These are phyloP conservation scores for Lutjanus erythropterus DNA, from an alignment of 2,113 vertebrate species.

Conservation along the genomic window DNA sequence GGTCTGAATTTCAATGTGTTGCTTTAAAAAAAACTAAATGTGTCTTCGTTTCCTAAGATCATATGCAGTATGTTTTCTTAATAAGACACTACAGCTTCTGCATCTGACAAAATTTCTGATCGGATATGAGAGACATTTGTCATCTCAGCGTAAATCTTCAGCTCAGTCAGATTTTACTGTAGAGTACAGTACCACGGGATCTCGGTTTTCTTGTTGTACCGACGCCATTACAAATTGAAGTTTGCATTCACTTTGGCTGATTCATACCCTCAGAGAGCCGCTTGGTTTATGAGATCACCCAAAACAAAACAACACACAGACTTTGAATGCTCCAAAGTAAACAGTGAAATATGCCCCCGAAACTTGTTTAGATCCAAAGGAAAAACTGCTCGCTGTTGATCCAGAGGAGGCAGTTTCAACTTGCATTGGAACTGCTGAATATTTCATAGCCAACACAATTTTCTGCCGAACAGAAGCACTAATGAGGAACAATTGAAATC, in stretches of 20 bases:
- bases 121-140: slow-evolving; percentile 14
- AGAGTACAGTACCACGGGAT: background rate
- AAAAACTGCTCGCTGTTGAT: slow-evolving; percentile 37
- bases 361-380: slow-evolving; percentile 50
- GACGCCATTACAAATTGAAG: slow-evolving; percentile 15
- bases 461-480: slow-evolving; percentile 35
- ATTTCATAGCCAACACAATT: slow-evolving; percentile 66
- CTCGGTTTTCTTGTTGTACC: background rate
- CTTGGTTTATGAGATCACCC: slow-evolving; percentile 24
- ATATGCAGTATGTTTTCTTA: background rate
- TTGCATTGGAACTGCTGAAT: slow-evolving; percentile 57
- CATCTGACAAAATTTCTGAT: slow-evolving; percentile 5
- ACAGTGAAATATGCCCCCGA: slow-evolving; percentile 35
- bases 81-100: background rate
- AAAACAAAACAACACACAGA: slow-evolving; percentile 39
- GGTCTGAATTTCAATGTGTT: slow-evolving; percentile 23
- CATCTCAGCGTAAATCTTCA: background rate
- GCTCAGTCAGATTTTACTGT: slow-evolving; percentile 9
- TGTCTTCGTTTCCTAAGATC: slow-evolving; percentile 2
- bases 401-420: slow-evolving; percentile 38
- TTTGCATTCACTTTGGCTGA: slow-evolving; percentile 35
- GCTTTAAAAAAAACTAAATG: background rate
- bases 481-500: slow-evolving; percentile 74
- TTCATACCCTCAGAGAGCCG: slow-evolving; percentile 25
- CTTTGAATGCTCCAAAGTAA: slow-evolving; percentile 27